Percentiles rank a stretch among this genome's conserved stretches.
Conservation (phyloP, 2,113 vertebrate genomes). For the Cyprinodon brontotheroides region DNA sequence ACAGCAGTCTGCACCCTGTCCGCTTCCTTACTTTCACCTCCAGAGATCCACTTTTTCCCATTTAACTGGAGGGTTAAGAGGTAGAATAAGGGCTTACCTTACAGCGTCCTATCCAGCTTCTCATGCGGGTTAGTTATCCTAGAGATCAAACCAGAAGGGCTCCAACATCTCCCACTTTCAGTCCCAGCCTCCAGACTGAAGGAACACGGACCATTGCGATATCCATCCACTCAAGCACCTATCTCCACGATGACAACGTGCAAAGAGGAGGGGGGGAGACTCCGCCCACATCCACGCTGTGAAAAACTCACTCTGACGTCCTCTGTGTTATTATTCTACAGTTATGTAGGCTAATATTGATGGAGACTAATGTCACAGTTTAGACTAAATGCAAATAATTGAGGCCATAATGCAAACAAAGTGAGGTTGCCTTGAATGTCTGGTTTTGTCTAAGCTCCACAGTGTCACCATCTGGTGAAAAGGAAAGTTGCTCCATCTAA, state of each 20-base stretch:
- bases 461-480: constrained; percentile 65
- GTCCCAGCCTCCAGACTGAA: constrained; percentile 68
- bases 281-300: constrained; percentile 57
- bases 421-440: neutral
- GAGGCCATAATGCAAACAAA: constrained; percentile 3
- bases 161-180: constrained; percentile 51
- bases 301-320: neutral
- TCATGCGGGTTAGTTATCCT: constrained; percentile 55
- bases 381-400: neutral
- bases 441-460: constrained; percentile 40
- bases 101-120: constrained; percentile 1
- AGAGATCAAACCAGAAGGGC: constrained; percentile 19
- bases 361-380: neutral
- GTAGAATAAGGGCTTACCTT: constrained; percentile 32
- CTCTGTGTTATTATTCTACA: too few species aligned
- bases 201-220: constrained; percentile 36
- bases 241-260: constrained; percentile 61
- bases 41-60: constrained; percentile 34
- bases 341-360: neutral
- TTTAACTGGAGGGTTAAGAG: constrained; percentile 14
- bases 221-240: constrained; percentile 57
- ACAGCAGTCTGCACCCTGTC: constrained; percentile 1
- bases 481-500: constrained; percentile 34
- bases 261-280: constrained; percentile 20
- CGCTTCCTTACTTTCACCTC: constrained; percentile 34